These are phyloP conservation scores for Tringa solitaria DNA, from an alignment of 2,113 vertebrate genomes.

Conservation along the genomic window DNA sequence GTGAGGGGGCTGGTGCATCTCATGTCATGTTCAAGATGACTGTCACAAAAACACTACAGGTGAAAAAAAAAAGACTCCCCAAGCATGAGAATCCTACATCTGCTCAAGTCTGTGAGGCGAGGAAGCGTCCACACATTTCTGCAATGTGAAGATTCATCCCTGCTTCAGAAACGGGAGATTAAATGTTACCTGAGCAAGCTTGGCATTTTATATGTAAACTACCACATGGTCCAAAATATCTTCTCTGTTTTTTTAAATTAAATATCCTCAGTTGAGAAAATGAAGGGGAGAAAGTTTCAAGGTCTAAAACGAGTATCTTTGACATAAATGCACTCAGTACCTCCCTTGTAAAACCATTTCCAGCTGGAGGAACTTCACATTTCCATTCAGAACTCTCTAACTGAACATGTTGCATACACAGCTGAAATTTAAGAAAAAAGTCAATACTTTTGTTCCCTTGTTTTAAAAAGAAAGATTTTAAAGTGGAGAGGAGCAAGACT, in stretches of 20 bases:
- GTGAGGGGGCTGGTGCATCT: background rate
- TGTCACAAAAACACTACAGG: background rate
- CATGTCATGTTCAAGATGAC: background rate
- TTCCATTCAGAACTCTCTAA: background rate
- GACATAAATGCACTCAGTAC: background rate
- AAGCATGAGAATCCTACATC: background rate
- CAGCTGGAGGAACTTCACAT: background rate
- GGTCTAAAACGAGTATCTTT: background rate
- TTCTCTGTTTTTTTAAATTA: background rate
- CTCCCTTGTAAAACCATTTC: background rate
- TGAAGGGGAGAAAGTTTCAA: background rate
- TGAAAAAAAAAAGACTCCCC: background rate
- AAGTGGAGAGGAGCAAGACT: background rate
- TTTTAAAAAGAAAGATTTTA: background rate
- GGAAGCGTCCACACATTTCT: accelerated
- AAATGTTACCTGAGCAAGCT: background rate
- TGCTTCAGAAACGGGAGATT: background rate
- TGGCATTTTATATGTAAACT: background rate
- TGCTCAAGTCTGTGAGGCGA: background rate
- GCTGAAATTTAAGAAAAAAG: background rate
- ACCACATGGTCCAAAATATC: background rate
- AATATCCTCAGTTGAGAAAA: background rate
- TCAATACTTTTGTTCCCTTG: background rate
- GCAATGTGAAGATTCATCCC: background rate
- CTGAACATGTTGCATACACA: background rate